Conservation (phyloP, 1,140 invertebrate genomes). For the Drosophila santomea region DNA sequence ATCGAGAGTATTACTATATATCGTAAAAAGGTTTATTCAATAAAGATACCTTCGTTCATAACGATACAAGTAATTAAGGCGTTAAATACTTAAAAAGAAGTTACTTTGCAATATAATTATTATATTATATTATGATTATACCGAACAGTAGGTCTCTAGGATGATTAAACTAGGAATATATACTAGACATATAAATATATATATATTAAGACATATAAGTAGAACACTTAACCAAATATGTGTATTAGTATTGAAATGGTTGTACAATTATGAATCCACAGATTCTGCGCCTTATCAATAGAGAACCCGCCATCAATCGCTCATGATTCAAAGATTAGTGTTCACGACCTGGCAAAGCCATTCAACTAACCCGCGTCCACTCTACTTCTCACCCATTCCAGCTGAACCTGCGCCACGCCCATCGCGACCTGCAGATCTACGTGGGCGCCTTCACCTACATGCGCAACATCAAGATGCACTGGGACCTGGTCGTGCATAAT, state of each 20-base stretch:
- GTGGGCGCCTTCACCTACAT: slow-evolving; percentile 70
- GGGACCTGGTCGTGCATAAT: slow-evolving; percentile 39
- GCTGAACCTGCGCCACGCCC: slow-evolving; percentile 59
- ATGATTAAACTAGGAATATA: too few species aligned
- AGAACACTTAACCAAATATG: too few species aligned
- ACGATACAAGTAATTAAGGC: too few species aligned
- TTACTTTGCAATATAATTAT: too few species aligned
- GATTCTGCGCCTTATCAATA: background rate
- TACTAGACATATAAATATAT: too few species aligned
- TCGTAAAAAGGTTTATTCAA: background rate
- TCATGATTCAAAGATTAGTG: background rate
- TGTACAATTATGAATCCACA: too few species aligned
- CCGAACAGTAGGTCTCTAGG: too few species aligned
- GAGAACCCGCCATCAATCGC: background rate
- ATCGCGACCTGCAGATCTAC: slow-evolving; percentile 69
- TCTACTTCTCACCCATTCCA: slow-evolving; percentile 27
- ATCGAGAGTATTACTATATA: background rate
- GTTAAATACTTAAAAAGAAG: too few species aligned
- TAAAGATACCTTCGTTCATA: background rate
- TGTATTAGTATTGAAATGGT: too few species aligned
- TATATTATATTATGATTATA: too few species aligned
- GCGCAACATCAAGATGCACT: slow-evolving; percentile 56
- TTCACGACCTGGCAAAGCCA: too few species aligned
- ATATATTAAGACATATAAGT: too few species aligned
- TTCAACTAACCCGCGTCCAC: background rate